A percentile compares a stretch with the other conserved stretches of the same genome.
Conservation (phyloP, 2,113 vertebrate species). For the Rostratula benghalensis region DNA sequence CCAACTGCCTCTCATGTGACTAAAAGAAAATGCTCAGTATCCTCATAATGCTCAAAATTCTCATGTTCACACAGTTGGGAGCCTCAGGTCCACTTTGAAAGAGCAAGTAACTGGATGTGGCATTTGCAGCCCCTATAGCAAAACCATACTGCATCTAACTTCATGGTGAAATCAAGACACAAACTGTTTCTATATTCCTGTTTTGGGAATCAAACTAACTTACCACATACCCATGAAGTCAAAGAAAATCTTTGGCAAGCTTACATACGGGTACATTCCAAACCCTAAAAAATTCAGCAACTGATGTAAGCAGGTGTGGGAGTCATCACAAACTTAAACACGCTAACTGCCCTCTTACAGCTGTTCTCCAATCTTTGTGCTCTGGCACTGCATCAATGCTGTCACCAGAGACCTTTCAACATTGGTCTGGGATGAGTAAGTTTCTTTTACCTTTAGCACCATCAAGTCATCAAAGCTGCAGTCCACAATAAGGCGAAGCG, state of each 20-base stretch:
- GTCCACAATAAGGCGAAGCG: slow-evolving; percentile 88
- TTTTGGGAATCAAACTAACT: not conserved
- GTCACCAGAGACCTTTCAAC: not conserved
- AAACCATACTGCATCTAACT: not conserved
- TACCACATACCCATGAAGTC: not conserved
- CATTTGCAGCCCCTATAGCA: not conserved
- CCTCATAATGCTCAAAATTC: not conserved
- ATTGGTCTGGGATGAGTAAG: not conserved
- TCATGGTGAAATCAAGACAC: not conserved
- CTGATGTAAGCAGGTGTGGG: not conserved
- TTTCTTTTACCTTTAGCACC: slow-evolving; percentile 84
- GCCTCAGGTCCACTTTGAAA: not conserved
- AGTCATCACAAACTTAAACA: not conserved
- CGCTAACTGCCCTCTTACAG: not conserved
- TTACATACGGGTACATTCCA: not conserved
- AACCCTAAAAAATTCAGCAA: not conserved
- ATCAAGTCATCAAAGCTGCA: slow-evolving; percentile 95
- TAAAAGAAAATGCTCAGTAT: not conserved
- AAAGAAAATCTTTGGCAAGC: not conserved
- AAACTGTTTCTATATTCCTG: not conserved
- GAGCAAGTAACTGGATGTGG: not conserved
- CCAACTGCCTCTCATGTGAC: not conserved
- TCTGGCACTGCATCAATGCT: not conserved
- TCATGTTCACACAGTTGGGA: not conserved
- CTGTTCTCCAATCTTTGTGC: not conserved